These are phyloP conservation scores for Heliconius congener DNA, from an alignment of 1,140 invertebrate genomes.

Conservation along the genomic window DNA sequence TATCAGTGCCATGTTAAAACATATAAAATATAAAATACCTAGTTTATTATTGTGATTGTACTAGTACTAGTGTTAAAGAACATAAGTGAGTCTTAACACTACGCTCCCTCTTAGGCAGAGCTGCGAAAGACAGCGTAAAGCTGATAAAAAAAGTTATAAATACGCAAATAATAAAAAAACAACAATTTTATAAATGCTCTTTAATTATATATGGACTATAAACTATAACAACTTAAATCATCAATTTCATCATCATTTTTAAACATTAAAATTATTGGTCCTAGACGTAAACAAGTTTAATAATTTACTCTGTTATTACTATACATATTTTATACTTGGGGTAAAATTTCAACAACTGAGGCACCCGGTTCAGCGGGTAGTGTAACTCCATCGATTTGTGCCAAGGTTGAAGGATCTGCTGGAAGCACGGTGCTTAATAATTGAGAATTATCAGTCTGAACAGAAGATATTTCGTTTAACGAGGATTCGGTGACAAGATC, in stretches of 20 bases:
- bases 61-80: no score
- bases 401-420: conserved; percentile 27
- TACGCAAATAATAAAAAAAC: background rate
- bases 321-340: conserved; percentile 43
- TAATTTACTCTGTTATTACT: background rate
- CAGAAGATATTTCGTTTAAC: background rate
- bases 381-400: conserved; percentile 29
- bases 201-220: background rate
- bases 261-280: background rate
- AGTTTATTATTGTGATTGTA: no score
- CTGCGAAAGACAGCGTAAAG: no score
- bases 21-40: no score
- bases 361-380: conserved; percentile 55
- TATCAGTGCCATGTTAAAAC: no score
- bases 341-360: conserved; percentile 53
- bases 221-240: background rate
- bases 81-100: no score
- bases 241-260: background rate
- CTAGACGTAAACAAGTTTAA: background rate
- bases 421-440: background rate
- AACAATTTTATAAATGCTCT: background rate
- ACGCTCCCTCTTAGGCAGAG: no score
- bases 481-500: conserved; percentile 13
- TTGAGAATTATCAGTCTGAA: background rate
- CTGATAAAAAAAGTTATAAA: no score